phyloP scores from a whole-genome alignment of 1,140 invertebrate species.

The Magallana ariakensis region DNA sequence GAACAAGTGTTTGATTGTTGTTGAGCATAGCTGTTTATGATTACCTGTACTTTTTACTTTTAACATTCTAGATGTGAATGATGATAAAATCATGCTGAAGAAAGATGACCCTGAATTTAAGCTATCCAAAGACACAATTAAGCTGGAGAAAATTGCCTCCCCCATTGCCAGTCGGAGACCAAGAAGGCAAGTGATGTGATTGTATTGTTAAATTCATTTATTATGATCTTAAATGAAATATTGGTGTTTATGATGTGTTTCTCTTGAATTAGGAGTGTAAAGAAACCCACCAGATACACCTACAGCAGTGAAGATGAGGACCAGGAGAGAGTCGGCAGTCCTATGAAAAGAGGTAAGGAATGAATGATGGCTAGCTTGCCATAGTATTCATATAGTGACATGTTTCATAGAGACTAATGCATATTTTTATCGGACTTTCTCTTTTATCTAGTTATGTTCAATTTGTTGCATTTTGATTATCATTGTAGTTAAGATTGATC shows the following conservation, averaged over 20 bases:
- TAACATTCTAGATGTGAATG: not conserved
- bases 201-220: no score
- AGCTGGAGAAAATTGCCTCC: conserved; percentile 40
- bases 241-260: no score
- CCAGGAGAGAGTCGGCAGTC: conserved; percentile 41
- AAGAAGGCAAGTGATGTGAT: conserved; percentile 13
- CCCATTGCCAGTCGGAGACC: conserved; percentile 28
- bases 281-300: conserved; percentile 48
- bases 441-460: no score
- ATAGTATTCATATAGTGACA: no score
- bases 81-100: conserved; percentile 41
- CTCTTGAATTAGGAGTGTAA: conserved; percentile 36
- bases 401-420: no score
- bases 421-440: no score
- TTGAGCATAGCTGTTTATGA: no score
- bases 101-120: conserved; percentile 51
- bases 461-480: not conserved
- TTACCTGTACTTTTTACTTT: no score
- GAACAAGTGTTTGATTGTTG: no score
- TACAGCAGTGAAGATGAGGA: conserved; percentile 50
- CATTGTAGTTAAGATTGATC: not conserved
- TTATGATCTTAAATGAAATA: no score
- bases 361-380: no score
- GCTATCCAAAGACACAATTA: not conserved
- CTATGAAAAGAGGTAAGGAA: conserved; percentile 42